Base-by-base conservation (phyloP, 2,797 vertebrate species). In the Tenualosa ilisha region DNA sequence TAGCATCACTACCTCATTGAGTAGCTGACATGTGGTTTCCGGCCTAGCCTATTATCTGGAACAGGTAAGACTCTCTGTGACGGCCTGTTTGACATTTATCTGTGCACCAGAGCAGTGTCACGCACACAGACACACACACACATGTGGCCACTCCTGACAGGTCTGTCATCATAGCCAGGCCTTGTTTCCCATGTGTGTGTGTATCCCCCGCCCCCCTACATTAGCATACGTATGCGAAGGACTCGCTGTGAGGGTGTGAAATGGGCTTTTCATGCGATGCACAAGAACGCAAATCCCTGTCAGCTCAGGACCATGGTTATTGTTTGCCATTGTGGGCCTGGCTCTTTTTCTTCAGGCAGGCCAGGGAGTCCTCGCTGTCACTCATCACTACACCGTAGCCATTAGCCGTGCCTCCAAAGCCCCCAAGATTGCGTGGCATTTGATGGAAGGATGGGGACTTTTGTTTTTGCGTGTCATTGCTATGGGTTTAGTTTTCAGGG, bases 171-270 rank as follows among this genome's bases (percentile, higher is more conserved):
- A 82, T 54, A 15, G 65, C 65, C 0, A 31, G 11, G 26, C 26
- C 65, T 72, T 37, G 82, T 89, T 88, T 87, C 82, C 83, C 85
- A 88, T 84, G 85, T 81, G 46, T 26, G 12, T 22, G 59, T 84
- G 54, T 2, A 51, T 9, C 50, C 50, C 50, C 50, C 5, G 7
- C 50, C 51, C 31, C 15, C 26, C 22, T 0, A 3, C 24, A 90
- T 91, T 91, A 85, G 89, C 90, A 91, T 90, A 89, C 85, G 88
- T 89, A 91, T 90, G 85, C 89, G 87, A 89, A 89, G 53, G 87
- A 54, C 43, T 54, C 24, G 81, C 85, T 83, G 85, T 63, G 26
- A 84, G 81, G 84, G 86, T 89, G 88, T 88, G 88, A 89, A 88
- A 87, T 85, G 83, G 86, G 65, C 87, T 90, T 90, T 90, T 89